Percentiles rank a stretch among this genome's conserved stretches.
Evolutionary conservation across 2,797 vertebrate species (phyloP).

Genomic region (Lindbergichthys nudifrons): DNA sequence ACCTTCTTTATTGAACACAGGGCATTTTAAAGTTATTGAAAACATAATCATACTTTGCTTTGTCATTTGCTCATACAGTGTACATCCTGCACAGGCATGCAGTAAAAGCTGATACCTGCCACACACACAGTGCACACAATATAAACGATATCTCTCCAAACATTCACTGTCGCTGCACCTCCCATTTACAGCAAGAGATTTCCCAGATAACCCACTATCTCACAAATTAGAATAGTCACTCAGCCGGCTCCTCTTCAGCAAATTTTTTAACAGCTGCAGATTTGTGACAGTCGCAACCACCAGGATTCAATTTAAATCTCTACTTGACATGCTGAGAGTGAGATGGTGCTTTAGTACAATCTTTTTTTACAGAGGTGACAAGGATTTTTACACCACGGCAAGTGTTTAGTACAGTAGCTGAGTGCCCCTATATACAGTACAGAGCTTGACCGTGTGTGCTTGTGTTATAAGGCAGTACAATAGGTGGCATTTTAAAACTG

Average conservation of each 20-base stretch:
- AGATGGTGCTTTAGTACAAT: constrained; percentile 51
- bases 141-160: constrained; percentile 48
- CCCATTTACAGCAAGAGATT: constrained; percentile 68
- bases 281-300: constrained; percentile 64
- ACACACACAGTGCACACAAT: constrained; percentile 35
- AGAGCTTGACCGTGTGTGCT: constrained; percentile 40
- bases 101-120: constrained; percentile 30
- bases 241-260: constrained; percentile 66
- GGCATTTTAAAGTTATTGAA: constrained; percentile 17
- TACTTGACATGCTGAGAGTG: constrained; percentile 66
- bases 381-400: constrained; percentile 24
- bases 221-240: constrained; percentile 73
- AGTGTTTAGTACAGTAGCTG: constrained; percentile 16
- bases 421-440: constrained; percentile 17
- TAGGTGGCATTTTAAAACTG: constrained; percentile 51
- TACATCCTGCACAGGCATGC: constrained; percentile 20
- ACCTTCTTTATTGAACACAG: constrained; percentile 28
- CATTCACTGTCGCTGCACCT: constrained; percentile 53
- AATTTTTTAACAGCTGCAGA: constrained; percentile 57
- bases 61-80: constrained; percentile 25
- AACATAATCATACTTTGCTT: constrained; percentile 13
- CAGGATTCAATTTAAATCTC: constrained; percentile 70
- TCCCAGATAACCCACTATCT: constrained; percentile 73
- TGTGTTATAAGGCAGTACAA: constrained; percentile 56
- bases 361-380: constrained; percentile 38